A percentile compares a stretch with the other conserved stretches of the same genome.
Evolutionary conservation across 64 coral and sea anemone species (phyloP).

Genomic region (Cladopsammia gracilis): DNA sequence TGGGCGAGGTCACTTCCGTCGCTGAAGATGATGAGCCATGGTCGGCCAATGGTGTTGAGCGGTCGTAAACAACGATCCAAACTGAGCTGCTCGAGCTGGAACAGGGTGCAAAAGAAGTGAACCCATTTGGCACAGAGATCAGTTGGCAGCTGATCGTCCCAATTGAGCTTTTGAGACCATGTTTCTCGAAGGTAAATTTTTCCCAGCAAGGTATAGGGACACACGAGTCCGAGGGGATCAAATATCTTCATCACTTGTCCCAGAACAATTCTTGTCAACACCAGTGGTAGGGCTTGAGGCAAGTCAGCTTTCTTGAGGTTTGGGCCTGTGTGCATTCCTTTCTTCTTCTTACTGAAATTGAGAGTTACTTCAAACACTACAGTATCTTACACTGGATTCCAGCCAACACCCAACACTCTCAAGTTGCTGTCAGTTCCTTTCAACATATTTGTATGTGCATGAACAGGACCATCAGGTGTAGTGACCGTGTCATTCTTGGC

Average conservation of each 20-base stretch:
- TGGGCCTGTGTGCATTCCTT: conserved; percentile 44
- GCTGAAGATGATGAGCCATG: too few species aligned
- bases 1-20: too few species aligned
- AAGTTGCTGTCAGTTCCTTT: conserved; percentile 64
- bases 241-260: conserved; percentile 83
- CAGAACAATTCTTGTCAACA: conserved; percentile 87
- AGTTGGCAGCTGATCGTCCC: conserved; percentile 71
- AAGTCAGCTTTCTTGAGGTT: conserved; percentile 55
- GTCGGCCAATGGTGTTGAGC: conserved; percentile 5
- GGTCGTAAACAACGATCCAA: conserved; percentile 34
- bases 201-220: conserved; percentile 56
- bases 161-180: conserved; percentile 62
- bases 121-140: conserved; percentile 46
- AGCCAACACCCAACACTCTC: conserved; percentile 71
- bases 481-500: neutral
- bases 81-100: conserved; percentile 61
- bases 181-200: conserved; percentile 84
- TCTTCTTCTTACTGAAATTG: conserved; percentile 21
- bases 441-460: conserved; percentile 44
- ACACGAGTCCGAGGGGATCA: conserved; percentile 80
- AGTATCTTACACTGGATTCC: conserved; percentile 65
- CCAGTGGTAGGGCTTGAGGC: conserved; percentile 39
- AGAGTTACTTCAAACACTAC: conserved; percentile 59
- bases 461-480: neutral
- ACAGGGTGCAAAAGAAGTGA: conserved; percentile 56